Base-by-base conservation (phyloP, 2,888 invertebrate genomes). In the Cheilosia grossa region DNA sequence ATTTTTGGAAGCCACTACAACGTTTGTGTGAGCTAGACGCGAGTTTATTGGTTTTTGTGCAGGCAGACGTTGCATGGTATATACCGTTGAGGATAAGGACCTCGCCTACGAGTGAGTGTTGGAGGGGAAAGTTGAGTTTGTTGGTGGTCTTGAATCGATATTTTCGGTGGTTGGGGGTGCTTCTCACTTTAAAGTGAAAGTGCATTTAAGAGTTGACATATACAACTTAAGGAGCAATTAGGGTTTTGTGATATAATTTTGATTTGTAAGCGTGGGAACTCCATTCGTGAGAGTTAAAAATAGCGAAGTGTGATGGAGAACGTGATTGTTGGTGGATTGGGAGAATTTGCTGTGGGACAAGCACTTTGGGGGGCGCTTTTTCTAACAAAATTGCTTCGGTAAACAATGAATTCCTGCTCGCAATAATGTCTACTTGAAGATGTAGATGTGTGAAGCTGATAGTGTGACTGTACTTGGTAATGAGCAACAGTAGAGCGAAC, bases 81-180 rank as follows among this genome's bases (percentile, higher is more conserved):
- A 13, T 17, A 44, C 13, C 47, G 42, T 24, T 42, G 53, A 56
- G 56, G 58, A 49, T 56, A 44, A 59, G 59, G 59, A 59, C 24
- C 9, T 30, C 4, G 19, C 17, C 9, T 15, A 7, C 33, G 30
- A 47, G 56, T 44, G 2, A 33, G 10, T 15, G 6, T 37, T 6
- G 56, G 10, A 66, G 58, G 64, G 51, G 58, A 42, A 49, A 24
- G 19, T 51, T 40, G 67, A 79, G 66, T 83, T 59, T 83, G 83
- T 83, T 83, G 83, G 83, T 83, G 83, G 83, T 83, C 83, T 74
- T 54, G 27, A 77, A 82, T 64, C 64, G 59, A 70, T 56, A 21
- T 27, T 15, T 40, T 15, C n/a, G 10, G 69, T 79, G 47, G 61
- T 51, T 24, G 47, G 79, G 69, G 44, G 75, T 33, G 42, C 10